phyloP scores from a whole-genome alignment of 2,888 invertebrate species.

The Spodoptera littoralis region DNA sequence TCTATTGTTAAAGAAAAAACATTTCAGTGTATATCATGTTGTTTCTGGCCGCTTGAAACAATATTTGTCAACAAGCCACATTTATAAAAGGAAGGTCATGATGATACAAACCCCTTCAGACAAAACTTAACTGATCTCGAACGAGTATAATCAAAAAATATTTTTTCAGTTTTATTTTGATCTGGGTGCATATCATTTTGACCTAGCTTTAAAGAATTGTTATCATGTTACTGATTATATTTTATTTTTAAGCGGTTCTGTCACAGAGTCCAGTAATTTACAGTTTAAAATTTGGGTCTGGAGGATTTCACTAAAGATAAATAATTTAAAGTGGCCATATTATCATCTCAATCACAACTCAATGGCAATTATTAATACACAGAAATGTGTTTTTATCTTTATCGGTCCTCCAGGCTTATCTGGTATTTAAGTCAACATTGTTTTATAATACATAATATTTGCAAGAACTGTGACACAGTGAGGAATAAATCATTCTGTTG shows the following conservation, averaged over 20 bases:
- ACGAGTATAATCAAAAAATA: slow-evolving; percentile 58
- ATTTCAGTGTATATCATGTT: slow-evolving; percentile 72
- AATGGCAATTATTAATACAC: slow-evolving; percentile 32
- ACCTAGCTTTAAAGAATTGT: slow-evolving; percentile 46
- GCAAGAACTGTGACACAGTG: slow-evolving; percentile 76
- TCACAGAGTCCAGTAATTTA: slow-evolving; percentile 58
- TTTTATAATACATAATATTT: slow-evolving; percentile 45
- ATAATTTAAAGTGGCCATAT: slow-evolving; percentile 4
- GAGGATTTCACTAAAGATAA: slow-evolving; percentile 21
- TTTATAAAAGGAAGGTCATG: slow-evolving; percentile 63
- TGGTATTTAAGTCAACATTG: slow-evolving; percentile 49
- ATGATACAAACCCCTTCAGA: slow-evolving; percentile 60
- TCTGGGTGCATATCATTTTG: slow-evolving; percentile 54
- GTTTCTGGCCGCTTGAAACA: slow-evolving; percentile 83
- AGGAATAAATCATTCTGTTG: slow-evolving; percentile 76
- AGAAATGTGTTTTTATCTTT: slow-evolving; percentile 18
- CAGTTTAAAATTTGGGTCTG: slow-evolving; percentile 36
- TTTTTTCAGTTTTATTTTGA: slow-evolving; percentile 56
- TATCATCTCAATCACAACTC: slow-evolving; percentile 8
- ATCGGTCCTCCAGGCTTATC: slow-evolving; percentile 55
- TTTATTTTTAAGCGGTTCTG: slow-evolving; percentile 58
- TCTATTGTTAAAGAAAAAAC: slow-evolving; percentile 59
- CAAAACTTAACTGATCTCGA: slow-evolving; percentile 39
- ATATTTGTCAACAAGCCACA: slow-evolving; percentile 76
- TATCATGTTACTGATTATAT: slow-evolving; percentile 42